A percentile compares a stretch with the other conserved stretches of the same genome.
Evolutionary conservation across 2,888 invertebrate genomes (phyloP).

Genomic region (Lasiommata megera): DNA sequence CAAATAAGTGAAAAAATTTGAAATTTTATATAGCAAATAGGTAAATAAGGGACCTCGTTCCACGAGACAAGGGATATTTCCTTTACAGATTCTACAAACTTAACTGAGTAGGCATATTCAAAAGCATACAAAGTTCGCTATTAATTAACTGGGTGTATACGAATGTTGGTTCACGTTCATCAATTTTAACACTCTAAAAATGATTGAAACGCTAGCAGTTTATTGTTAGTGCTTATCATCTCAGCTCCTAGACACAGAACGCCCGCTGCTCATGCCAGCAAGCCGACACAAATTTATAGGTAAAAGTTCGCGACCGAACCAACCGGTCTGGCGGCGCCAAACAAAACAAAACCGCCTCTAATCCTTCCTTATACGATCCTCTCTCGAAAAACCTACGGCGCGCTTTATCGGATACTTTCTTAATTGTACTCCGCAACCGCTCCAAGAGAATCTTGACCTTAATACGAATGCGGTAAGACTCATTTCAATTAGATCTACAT

Average conservation of each 20-base stretch:
- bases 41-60: too few species aligned
- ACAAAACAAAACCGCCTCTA: conserved; percentile 55
- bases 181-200: conserved; percentile 6
- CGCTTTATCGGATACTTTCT: conserved; percentile 77
- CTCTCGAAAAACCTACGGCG: conserved; percentile 43
- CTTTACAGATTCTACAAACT: too few species aligned
- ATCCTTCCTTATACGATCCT: conserved; percentile 48
- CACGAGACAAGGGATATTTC: too few species aligned
- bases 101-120: too few species aligned
- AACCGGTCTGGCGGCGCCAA: conserved; percentile 58
- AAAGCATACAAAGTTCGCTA: neutral
- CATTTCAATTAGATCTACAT: conserved; percentile 57
- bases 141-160: neutral
- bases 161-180: neutral
- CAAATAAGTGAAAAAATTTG: too few species aligned
- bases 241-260: conserved; percentile 65
- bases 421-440: conserved; percentile 67
- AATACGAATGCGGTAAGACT: conserved; percentile 54
- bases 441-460: conserved; percentile 68
- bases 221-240: conserved; percentile 38
- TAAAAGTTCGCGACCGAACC: conserved; percentile 79
- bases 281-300: conserved; percentile 81
- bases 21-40: too few species aligned
- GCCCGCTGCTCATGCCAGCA: conserved; percentile 61
- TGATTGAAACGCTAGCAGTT: conserved; percentile 36